Evolutionary conservation across 2,113 vertebrate genomes (phyloP).

Genomic region (Athene cunicularia): DNA sequence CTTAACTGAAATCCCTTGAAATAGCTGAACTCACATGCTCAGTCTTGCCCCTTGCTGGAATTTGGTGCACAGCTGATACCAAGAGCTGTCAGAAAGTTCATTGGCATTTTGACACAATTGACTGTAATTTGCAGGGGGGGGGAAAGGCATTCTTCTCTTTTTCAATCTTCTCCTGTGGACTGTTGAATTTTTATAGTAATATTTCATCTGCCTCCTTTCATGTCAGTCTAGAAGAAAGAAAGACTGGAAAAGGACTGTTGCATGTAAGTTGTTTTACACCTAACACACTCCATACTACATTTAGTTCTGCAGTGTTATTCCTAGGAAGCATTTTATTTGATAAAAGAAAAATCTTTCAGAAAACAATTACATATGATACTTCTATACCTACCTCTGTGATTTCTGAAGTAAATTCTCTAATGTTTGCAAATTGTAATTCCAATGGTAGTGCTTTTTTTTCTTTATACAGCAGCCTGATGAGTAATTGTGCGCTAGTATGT

Average conservation of each 20-base stretch:
- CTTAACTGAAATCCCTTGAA: background rate
- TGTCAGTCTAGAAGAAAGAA: background rate
- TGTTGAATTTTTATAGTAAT: background rate
- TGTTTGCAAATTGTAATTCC: background rate
- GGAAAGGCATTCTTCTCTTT: background rate
- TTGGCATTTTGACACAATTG: background rate
- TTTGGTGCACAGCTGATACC: background rate
- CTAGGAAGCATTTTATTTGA: background rate
- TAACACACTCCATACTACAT: background rate
- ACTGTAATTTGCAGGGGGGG: background rate
- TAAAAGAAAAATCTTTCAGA: background rate
- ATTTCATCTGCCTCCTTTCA: background rate
- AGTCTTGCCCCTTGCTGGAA: background rate
- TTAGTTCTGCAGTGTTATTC: background rate
- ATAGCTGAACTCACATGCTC: background rate
- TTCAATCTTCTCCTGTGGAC: background rate
- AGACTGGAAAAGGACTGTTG: background rate
- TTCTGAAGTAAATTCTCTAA: background rate
- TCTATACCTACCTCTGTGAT: background rate
- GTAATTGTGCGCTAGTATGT: background rate
- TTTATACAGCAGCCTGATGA: background rate
- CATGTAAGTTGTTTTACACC: background rate
- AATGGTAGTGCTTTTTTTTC: background rate
- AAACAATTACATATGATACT: background rate
- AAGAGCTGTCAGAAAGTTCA: background rate